Conservation (phyloP, 2,797 vertebrate species). For the Moxostoma hubbsi region DNA sequence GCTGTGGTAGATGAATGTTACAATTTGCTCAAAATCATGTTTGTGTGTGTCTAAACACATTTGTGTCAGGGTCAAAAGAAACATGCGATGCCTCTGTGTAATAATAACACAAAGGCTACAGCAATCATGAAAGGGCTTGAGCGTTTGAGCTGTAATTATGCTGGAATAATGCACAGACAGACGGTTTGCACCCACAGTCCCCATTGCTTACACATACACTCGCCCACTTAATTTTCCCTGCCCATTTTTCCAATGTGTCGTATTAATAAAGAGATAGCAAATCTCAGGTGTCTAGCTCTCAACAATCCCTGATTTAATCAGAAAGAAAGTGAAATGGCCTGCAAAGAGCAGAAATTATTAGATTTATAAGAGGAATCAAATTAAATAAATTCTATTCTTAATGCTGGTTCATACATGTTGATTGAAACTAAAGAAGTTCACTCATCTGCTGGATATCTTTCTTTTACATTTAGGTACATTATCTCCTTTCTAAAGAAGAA, state of each 20-base stretch:
- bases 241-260: conserved; percentile 25
- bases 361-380: conserved; percentile 45
- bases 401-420: conserved; percentile 7
- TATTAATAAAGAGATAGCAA: conserved; percentile 27
- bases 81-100: conserved; percentile 32
- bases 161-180: conserved; percentile 44
- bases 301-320: conserved; percentile 50
- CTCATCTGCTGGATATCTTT: neutral
- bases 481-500: neutral
- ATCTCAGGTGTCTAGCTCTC: conserved; percentile 42
- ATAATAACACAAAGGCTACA: conserved; percentile 28
- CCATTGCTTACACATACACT: conserved; percentile 32
- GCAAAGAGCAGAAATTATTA: conserved; percentile 29
- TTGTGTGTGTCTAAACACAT: neutral
- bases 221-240: conserved; percentile 42
- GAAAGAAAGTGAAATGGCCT: conserved; percentile 10
- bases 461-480: no score
- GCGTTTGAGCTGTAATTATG: conserved; percentile 51
- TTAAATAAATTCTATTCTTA: conserved; percentile 18
- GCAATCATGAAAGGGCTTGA: conserved; percentile 43
- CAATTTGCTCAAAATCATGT: neutral
- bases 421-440: neutral
- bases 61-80: conserved; percentile 28
- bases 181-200: conserved; percentile 24
- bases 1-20: neutral